Base-by-base conservation (phyloP, 1,140 invertebrate species). In the Ceratina japonica region DNA sequence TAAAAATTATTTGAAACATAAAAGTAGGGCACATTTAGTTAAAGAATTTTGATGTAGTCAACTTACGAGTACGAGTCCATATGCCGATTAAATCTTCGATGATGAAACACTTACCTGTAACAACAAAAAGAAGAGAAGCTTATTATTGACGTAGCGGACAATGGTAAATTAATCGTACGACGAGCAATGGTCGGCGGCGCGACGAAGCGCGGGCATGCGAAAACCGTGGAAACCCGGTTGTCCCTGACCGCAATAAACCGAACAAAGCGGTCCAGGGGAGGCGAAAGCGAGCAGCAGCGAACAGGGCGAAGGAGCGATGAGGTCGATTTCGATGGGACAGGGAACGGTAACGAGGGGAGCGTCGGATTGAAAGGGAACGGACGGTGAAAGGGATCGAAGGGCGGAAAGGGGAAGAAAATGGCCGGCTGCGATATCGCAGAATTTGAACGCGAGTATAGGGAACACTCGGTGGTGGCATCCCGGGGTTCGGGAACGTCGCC, bases 231-330 rank as follows among this genome's bases (percentile, higher is more conserved):
- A 74, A 62, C 52, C 31, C 37, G 52, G 52, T 44, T 66, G 37
- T 58, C 77, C 71, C 62, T 73, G 77, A 66, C 77, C 77, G 71
- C 77, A 74, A 79, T 79, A 79, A 79, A 74, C 77, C 71, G 44
- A 79, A 65, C 77, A 79, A 72, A 82, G 71, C 72, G 75, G 24
- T 76, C n/a, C 80, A 78, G 56, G 68, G 63, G 75, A 76, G 79
- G 80, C 80, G 75, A 73, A 86, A 76, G 82, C 77, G 78, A 82
- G 80, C 70, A 75, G 66, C 81, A 77, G n/a, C n/a, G n/a, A n/a
- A 75, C 77, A 49, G 59, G 75, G 16, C n/a, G 18, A 7, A 56
- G 62, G 2, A 27, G 7, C 4, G 22, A 8, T 49, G 51, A 16
- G 44, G 44, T 15, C 20, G 62, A 56, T 24, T 75, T 51, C 10